These are phyloP conservation scores for Escarpia spicata DNA, from an alignment of 2,888 invertebrate species.

Conservation along the genomic window DNA sequence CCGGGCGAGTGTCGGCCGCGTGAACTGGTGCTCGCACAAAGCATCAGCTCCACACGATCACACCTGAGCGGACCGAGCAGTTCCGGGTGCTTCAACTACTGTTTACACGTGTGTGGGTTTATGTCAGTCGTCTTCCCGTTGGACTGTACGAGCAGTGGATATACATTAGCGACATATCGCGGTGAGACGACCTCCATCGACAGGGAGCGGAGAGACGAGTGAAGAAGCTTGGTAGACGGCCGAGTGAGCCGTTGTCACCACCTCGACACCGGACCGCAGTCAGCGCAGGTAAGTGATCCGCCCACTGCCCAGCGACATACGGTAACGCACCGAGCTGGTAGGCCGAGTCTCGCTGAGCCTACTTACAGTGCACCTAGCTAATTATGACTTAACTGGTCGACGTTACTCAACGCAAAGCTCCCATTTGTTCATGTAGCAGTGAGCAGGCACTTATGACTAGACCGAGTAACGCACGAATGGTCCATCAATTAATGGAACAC, in stretches of 20 bases:
- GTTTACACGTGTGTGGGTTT: not conserved
- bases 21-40: not conserved
- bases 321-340: not conserved
- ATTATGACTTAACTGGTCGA: not conserved
- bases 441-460: too few relatives aligned
- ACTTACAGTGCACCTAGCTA: not conserved
- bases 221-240: not conserved
- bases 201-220: not conserved
- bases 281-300: not conserved
- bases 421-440: not conserved
- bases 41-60: not conserved
- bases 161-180: not conserved
- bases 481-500: not conserved
- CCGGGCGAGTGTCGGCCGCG: not conserved
- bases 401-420: not conserved
- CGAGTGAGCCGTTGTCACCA: not conserved
- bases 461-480: not conserved
- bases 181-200: not conserved
- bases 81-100: not conserved
- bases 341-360: not conserved
- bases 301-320: not conserved
- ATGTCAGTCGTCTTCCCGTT: not conserved
- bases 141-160: not conserved
- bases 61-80: not conserved
- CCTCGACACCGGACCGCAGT: constrained; percentile 4